These are phyloP conservation scores for Brachyhypopomus gauderio DNA, from an alignment of 2,113 vertebrate species.

Conservation along the genomic window DNA sequence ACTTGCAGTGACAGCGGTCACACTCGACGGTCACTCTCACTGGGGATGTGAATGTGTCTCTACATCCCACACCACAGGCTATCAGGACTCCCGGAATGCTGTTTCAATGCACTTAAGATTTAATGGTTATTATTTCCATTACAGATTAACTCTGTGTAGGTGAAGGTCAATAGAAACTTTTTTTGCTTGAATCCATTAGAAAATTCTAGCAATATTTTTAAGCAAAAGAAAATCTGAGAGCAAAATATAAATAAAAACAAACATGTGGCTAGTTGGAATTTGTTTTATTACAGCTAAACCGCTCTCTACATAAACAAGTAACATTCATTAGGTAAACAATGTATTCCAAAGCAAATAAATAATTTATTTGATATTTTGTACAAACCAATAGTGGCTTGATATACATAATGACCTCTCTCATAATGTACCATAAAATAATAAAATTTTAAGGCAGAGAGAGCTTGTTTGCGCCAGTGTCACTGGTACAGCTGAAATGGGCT, in stretches of 20 bases:
- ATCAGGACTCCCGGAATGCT: too few species aligned
- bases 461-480: constrained; percentile 51
- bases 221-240: neutral
- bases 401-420: constrained; percentile 75
- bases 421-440: constrained; percentile 77
- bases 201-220: neutral
- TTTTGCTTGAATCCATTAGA: too few species aligned
- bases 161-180: too few species aligned
- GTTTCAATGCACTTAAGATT: too few species aligned
- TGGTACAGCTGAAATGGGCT: constrained; percentile 45
- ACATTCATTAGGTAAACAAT: constrained; percentile 89
- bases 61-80: too few species aligned
- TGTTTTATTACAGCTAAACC: constrained; percentile 90
- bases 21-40: too few species aligned
- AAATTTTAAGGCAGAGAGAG: constrained; percentile 85
- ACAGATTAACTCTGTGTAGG: too few species aligned
- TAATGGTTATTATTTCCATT: too few species aligned
- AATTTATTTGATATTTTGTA: constrained; percentile 87
- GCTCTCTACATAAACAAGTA: constrained; percentile 88
- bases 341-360: constrained; percentile 87
- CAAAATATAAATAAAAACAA: constrained; percentile 40
- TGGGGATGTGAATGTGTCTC: too few species aligned
- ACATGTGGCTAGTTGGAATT: constrained; percentile 73
- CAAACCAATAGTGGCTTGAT: constrained; percentile 88
- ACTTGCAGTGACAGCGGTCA: too few species aligned